phyloP scores from a whole-genome alignment of 1,140 invertebrate genomes.

The Lanistes nyassanus region DNA sequence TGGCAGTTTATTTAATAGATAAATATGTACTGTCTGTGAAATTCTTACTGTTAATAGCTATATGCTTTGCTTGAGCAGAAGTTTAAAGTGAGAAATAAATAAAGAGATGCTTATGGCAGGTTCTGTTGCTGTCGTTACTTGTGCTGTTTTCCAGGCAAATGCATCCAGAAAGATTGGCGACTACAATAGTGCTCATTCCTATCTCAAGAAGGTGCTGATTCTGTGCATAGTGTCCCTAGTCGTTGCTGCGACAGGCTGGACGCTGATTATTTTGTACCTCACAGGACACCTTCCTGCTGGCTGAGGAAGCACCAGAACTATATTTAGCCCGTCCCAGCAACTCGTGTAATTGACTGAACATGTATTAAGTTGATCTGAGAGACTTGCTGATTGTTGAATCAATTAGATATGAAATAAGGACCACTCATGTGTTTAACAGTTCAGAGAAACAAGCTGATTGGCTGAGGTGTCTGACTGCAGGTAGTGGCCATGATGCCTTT shows the following conservation, averaged over 20 bases:
- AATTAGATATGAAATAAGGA: neutral
- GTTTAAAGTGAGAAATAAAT: neutral
- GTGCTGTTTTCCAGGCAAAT: neutral
- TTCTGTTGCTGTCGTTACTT: neutral
- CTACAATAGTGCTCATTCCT: slow-evolving; percentile 24
- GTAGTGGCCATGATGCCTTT: neutral
- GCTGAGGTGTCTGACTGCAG: neutral
- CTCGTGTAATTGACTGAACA: neutral
- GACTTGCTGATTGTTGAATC: neutral
- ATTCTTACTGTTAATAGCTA: neutral
- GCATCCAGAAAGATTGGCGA: slow-evolving; percentile 11
- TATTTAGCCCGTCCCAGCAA: neutral
- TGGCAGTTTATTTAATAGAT: neutral
- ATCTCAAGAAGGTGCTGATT: neutral
- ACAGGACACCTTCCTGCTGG: neutral
- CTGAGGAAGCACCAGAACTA: neutral
- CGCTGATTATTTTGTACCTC: slow-evolving; percentile 8
- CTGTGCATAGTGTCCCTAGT: slow-evolving; percentile 4
- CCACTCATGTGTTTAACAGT: neutral
- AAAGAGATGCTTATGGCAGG: neutral
- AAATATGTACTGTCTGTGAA: neutral
- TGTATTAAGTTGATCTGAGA: neutral
- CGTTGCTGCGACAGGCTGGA: slow-evolving; percentile 6
- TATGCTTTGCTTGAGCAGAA: neutral
- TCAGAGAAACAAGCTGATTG: neutral